These are phyloP conservation scores for Cliona cf. orientalis DNA, from an alignment of 37 sponge, comb jelly and placozoan genomes.

Conservation along the genomic window DNA sequence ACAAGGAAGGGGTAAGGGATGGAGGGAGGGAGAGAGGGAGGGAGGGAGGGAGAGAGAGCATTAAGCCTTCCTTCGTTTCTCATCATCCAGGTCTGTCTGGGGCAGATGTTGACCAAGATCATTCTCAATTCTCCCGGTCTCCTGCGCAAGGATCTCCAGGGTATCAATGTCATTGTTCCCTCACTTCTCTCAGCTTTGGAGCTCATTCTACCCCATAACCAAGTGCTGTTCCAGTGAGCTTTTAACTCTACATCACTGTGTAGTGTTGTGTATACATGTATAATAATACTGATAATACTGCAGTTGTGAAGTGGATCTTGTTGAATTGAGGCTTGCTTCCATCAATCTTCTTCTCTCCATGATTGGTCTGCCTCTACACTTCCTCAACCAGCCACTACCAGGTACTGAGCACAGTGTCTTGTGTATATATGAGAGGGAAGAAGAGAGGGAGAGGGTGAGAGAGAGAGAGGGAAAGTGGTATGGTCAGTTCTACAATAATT, in stretches of 20 bases:
- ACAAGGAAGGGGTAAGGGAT: constrained; percentile 42
- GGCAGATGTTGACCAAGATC: constrained; percentile 72
- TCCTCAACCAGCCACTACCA: constrained; percentile 69
- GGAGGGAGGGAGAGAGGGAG: neutral
- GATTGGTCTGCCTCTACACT: constrained; percentile 85
- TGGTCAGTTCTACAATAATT: neutral
- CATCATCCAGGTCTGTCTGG: constrained; percentile 53
- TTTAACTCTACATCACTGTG: neutral
- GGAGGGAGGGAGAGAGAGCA: neutral
- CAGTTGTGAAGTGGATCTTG: constrained; percentile 50
- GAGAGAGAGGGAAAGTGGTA: neutral
- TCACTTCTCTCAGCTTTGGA: constrained; percentile 72
- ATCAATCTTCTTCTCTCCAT: constrained; percentile 79
- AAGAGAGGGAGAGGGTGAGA: neutral
- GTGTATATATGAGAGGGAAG: neutral
- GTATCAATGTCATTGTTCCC: constrained; percentile 72
- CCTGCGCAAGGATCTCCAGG: constrained; percentile 73
- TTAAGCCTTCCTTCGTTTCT: neutral
- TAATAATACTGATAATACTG: neutral
- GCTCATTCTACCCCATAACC: constrained; percentile 59
- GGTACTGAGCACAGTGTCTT: constrained; percentile 36
- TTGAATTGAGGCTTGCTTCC: constrained; percentile 53
- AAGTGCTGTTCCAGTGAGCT: constrained; percentile 39
- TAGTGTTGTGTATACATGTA: neutral
- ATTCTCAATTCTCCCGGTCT: constrained; percentile 63